A percentile compares a stretch with the other conserved stretches of the same genome.
Evolutionary conservation across 2,797 vertebrate species (phyloP).

Genomic region (Oophaga sylvatica): DNA sequence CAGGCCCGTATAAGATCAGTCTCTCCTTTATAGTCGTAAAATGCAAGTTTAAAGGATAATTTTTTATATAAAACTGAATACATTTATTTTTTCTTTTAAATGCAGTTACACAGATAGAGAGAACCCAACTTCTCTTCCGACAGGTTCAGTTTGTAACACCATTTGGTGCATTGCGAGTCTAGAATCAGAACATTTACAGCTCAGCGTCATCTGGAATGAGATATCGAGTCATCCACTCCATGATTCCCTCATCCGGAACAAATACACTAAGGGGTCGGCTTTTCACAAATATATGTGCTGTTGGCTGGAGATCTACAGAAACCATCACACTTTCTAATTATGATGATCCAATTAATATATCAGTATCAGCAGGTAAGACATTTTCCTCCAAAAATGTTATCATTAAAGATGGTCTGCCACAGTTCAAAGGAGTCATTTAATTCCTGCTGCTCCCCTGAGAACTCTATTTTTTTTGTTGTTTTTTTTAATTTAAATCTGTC

Average conservation of each 20-base stretch:
- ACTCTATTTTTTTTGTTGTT: too few species aligned
- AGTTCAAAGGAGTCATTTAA: too few species aligned
- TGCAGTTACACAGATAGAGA: background rate
- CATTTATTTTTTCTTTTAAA: background rate
- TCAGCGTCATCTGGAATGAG: background rate
- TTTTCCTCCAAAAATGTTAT: background rate
- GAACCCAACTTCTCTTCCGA: background rate
- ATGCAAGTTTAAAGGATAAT: too few species aligned
- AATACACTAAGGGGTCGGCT: background rate
- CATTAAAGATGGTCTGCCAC: too few species aligned
- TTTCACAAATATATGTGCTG: background rate
- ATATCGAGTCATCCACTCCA: background rate
- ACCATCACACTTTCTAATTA: background rate
- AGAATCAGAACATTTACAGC: background rate
- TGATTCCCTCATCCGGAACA: background rate
- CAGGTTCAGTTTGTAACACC: background rate
- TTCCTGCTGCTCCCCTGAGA: too few species aligned
- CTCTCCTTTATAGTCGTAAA: too few species aligned
- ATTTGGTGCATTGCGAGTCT: slow-evolving; percentile 2
- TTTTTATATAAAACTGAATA: background rate
- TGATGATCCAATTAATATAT: slow-evolving; percentile 23
- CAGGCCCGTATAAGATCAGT: too few species aligned
- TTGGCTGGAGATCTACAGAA: background rate
- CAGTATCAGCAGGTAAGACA: slow-evolving; percentile 18
- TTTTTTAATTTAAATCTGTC: too few species aligned